Conservation (phyloP, 2,113 vertebrate species). For the Empidonax traillii region DNA sequence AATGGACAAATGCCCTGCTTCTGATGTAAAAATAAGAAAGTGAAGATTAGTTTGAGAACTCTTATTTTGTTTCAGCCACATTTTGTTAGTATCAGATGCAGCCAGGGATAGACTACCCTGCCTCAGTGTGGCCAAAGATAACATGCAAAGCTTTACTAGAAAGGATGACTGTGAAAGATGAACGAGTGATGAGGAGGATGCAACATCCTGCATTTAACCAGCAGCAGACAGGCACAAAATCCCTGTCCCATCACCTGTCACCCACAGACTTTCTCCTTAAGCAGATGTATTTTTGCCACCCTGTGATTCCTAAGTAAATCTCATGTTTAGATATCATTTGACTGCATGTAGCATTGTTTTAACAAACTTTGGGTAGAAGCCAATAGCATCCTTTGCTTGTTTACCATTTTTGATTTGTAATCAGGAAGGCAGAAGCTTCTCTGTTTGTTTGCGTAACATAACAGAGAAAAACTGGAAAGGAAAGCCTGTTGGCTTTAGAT, state of each 20-base stretch:
- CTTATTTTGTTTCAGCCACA: conserved; percentile 6
- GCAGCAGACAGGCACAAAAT: background rate
- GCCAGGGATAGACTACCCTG: conserved; percentile 3
- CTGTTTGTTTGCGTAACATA: background rate
- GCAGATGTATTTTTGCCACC: background rate
- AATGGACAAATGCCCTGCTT: conserved; percentile 22
- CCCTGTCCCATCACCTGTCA: background rate
- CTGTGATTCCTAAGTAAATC: background rate
- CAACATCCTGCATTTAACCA: background rate
- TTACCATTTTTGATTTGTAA: background rate
- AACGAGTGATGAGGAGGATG: background rate
- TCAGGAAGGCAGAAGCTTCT: background rate
- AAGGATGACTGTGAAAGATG: background rate
- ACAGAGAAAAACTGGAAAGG: background rate
- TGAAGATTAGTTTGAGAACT: background rate
- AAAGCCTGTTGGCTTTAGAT: background rate
- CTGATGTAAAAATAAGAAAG: conserved; percentile 33
- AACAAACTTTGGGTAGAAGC: background rate
- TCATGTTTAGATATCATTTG: background rate
- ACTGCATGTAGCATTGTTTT: background rate
- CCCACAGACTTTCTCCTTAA: background rate
- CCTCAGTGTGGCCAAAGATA: conserved; percentile 30
- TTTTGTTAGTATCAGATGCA: background rate
- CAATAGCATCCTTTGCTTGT: background rate
- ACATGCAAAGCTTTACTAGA: background rate